Evolutionary conservation across 2,888 invertebrate species (phyloP).

Genomic region (Busseola fusca): DNA sequence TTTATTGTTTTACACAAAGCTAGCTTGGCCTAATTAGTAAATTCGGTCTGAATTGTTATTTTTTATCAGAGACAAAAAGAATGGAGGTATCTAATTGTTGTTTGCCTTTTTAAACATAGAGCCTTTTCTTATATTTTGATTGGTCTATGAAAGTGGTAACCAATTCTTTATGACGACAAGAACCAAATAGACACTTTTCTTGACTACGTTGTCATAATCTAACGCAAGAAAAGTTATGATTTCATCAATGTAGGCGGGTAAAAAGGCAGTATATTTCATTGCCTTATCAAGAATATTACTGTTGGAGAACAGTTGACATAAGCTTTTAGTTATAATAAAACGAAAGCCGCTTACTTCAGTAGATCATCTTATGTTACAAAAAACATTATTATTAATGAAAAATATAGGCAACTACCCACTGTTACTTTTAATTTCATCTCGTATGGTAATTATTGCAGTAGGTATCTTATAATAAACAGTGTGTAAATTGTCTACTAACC

Average conservation of each 20-base stretch:
- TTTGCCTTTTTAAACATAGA: not conserved
- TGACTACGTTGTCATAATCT: conserved; percentile 5
- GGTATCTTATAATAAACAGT: not conserved
- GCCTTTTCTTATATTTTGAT: not conserved
- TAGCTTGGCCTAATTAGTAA: not conserved
- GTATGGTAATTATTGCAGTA: conserved; percentile 2
- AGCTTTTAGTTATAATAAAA: not conserved
- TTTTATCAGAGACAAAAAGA: not conserved
- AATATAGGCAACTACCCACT: not conserved
- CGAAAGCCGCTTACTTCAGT: not conserved
- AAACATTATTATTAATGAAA: not conserved
- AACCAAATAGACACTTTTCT: conserved; percentile 1
- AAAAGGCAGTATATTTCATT: conserved; percentile 22
- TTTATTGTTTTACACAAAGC: not conserved
- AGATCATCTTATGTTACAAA: not conserved
- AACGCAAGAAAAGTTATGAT: conserved; percentile 18
- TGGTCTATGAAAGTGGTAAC: not conserved
- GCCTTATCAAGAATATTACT: conserved; percentile 8
- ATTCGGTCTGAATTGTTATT: not conserved
- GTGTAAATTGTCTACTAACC: conserved; percentile 3
- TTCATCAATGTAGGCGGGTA: conserved; percentile 22
- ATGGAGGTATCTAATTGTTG: too few relatives aligned
- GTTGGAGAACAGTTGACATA: not conserved
- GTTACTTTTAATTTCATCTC: not conserved
- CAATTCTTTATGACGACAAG: not conserved